Percentiles rank a stretch among this genome's conserved stretches.
phyloP scores from a whole-genome alignment of 1,140 invertebrate species.

The Planococcus citri region DNA sequence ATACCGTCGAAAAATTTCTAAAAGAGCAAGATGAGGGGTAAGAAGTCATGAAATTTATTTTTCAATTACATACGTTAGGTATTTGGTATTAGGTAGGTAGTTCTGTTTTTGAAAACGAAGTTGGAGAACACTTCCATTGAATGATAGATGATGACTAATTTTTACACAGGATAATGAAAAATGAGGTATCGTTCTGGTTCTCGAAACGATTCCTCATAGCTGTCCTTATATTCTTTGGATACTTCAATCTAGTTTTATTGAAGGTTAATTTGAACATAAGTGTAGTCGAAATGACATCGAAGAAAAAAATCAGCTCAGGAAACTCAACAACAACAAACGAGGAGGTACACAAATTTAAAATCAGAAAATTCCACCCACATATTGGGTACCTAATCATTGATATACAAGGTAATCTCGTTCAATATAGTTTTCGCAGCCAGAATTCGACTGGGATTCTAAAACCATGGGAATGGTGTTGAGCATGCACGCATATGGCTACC shows the following conservation, averaged over 20 bases:
- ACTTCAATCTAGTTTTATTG: background rate
- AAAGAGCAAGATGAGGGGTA: too few relatives aligned
- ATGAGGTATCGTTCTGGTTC: background rate
- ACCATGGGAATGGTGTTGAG: constrained; percentile 45
- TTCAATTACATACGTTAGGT: too few relatives aligned
- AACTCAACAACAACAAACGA: background rate
- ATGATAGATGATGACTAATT: too few relatives aligned
- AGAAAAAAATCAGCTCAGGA: background rate
- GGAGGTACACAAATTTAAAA: too few relatives aligned
- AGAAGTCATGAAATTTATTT: too few relatives aligned
- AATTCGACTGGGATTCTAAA: constrained; percentile 47
- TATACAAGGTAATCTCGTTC: background rate
- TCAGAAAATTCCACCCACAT: too few relatives aligned
- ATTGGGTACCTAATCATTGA: too few relatives aligned
- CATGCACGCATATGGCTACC: constrained; percentile 57
- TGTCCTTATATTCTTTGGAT: background rate
- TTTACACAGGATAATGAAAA: too few relatives aligned
- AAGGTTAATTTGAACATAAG: background rate
- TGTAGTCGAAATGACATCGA: background rate
- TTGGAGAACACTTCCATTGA: too few relatives aligned
- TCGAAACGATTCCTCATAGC: background rate
- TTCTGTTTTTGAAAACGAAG: too few relatives aligned
- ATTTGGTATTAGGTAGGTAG: too few relatives aligned
- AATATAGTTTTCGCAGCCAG: constrained; percentile 36
- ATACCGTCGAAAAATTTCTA: too few relatives aligned